Evolutionary conservation across 2,113 vertebrate species (phyloP).

Genomic region (Setophaga petechia): DNA sequence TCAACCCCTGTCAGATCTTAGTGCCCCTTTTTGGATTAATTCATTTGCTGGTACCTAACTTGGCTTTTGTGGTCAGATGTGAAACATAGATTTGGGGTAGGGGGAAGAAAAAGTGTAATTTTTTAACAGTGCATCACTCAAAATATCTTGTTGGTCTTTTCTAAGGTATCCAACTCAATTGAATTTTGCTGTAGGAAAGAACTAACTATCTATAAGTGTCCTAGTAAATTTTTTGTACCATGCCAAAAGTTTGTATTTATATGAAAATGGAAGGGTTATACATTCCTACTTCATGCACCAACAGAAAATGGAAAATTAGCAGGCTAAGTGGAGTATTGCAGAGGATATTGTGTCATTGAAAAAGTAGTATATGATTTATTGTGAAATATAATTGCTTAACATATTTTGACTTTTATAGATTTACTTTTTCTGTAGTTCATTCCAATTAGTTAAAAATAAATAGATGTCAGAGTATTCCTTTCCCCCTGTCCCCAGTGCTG

Average conservation of each 20-base stretch:
- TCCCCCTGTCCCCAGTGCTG: neutral
- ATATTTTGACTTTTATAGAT: neutral
- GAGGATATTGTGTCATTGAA: neutral
- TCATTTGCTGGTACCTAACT: neutral
- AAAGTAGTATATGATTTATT: neutral
- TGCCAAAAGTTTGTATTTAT: neutral
- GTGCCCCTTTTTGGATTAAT: neutral
- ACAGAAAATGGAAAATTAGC: neutral
- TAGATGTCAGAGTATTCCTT: neutral
- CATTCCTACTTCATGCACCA: neutral
- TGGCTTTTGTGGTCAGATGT: neutral
- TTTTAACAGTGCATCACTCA: neutral
- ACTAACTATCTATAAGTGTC: neutral
- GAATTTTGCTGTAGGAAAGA: neutral
- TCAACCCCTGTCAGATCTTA: neutral
- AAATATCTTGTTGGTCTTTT: neutral
- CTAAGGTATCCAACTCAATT: neutral
- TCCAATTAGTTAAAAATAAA: neutral
- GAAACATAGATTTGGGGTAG: neutral
- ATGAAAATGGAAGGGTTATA: neutral
- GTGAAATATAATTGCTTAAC: neutral
- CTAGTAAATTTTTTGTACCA: neutral
- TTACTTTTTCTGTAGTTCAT: neutral
- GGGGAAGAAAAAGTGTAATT: neutral
- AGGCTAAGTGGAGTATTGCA: neutral